Conservation (phyloP, 1,140 invertebrate genomes). For the Ips nitidus region DNA sequence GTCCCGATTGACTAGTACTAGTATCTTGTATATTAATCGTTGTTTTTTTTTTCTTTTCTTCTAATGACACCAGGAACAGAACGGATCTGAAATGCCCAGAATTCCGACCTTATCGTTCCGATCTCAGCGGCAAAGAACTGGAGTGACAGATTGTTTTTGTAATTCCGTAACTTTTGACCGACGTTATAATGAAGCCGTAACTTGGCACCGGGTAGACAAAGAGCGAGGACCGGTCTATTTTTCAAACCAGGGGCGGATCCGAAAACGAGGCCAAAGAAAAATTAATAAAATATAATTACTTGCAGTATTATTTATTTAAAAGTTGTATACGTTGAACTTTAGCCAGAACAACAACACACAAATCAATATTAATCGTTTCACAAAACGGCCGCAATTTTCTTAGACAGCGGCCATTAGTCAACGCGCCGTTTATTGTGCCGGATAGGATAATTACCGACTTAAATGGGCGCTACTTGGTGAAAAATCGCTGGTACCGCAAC, state of each 20-base stretch:
- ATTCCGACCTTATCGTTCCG: slow-evolving; percentile 23
- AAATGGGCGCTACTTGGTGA: neutral
- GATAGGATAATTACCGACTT: no score
- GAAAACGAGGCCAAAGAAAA: no score
- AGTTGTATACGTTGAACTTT: no score
- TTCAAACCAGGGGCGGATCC: no score
- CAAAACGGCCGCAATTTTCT: no score
- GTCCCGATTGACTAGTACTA: slow-evolving; percentile 19
- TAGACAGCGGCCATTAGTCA: no score
- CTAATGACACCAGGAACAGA: slow-evolving; percentile 18
- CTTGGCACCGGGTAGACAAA: slow-evolving; percentile 7
- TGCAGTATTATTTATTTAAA: no score
- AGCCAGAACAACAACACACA: no score
- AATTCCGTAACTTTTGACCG: slow-evolving; percentile 29
- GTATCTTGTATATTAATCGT: no score
- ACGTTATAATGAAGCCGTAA: slow-evolving; percentile 26
- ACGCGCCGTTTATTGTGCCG: no score
- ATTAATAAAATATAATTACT: no score
- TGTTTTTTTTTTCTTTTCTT: neutral
- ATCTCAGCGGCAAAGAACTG: slow-evolving; percentile 21
- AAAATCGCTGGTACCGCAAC: neutral
- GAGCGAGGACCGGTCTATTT: neutral
- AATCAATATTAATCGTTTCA: no score
- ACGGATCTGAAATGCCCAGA: slow-evolving; percentile 14
- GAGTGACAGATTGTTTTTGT: slow-evolving; percentile 32